phyloP scores from a whole-genome alignment of 1,140 invertebrate genomes.

The Paramacrobiotus metropolitanus region DNA sequence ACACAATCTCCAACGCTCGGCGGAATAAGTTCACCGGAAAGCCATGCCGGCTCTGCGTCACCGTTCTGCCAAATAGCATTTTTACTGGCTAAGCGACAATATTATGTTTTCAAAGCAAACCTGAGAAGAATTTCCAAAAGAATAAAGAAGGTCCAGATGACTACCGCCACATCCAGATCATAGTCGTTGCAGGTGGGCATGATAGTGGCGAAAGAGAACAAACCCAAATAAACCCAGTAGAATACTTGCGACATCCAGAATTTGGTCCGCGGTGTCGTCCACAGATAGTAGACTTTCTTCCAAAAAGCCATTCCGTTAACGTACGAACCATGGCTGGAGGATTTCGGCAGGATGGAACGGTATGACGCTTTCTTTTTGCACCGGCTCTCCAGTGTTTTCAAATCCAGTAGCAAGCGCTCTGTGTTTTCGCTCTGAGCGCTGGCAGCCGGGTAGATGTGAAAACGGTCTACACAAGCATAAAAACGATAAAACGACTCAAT shows the following conservation, averaged over 20 bases:
- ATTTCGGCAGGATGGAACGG: not conserved
- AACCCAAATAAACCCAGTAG: conserved; percentile 18
- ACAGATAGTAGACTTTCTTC: conserved; percentile 18
- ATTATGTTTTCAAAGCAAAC: not conserved
- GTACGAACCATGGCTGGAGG: not conserved
- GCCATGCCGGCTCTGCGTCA: not conserved
- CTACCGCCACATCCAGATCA: conserved; percentile 17
- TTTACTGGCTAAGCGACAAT: not conserved
- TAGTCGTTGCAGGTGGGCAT: conserved; percentile 21
- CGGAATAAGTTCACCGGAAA: not conserved
- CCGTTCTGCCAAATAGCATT: not conserved
- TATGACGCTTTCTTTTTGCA: not conserved
- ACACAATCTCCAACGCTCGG: not conserved
- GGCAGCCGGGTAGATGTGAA: not conserved
- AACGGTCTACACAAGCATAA: too few species aligned
- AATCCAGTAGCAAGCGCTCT: not conserved
- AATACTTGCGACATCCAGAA: conserved; percentile 21
- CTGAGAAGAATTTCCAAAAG: conserved; percentile 14
- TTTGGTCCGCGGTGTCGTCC: conserved; percentile 22
- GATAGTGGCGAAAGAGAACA: conserved; percentile 18
- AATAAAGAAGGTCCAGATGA: conserved; percentile 19
- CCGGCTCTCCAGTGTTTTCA: not conserved
- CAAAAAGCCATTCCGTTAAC: not conserved
- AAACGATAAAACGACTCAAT: too few species aligned
- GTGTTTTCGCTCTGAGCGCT: not conserved